Evolutionary conservation across 2,797 vertebrate species (phyloP).

Genomic region (Chaunax sp.): DNA sequence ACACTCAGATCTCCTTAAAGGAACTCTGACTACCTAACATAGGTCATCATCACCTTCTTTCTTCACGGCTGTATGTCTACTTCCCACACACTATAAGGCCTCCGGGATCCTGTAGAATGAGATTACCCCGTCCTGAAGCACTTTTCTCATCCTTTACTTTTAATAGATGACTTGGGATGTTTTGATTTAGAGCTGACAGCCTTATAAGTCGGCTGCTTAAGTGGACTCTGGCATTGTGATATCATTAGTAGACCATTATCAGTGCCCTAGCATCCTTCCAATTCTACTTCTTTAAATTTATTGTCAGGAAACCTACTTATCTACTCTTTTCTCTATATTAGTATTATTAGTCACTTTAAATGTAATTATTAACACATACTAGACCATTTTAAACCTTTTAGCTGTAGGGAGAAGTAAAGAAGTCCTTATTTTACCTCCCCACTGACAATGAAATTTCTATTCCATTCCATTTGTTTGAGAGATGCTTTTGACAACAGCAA

Average conservation of each 20-base stretch:
- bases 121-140: conserved; percentile 8
- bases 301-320: conserved; percentile 16
- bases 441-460: background rate
- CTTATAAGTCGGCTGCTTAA: conserved; percentile 21
- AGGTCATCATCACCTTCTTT: conserved; percentile 20
- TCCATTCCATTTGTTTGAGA: background rate
- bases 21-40: conserved; percentile 1
- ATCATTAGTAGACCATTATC: conserved; percentile 26
- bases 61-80: background rate
- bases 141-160: conserved; percentile 15
- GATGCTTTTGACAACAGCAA: background rate
- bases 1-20: background rate
- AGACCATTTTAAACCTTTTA: background rate
- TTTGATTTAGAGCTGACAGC: conserved; percentile 30
- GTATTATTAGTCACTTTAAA: conserved; percentile 13
- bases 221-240: conserved; percentile 27
- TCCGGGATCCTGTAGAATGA: conserved; percentile 8
- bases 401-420: background rate
- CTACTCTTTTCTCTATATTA: conserved; percentile 19
- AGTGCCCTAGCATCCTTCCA: conserved; percentile 2
- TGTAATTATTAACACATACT: background rate
- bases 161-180: conserved; percentile 9
- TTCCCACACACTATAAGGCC: conserved; percentile 3
- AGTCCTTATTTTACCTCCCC: background rate
- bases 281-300: background rate